These are phyloP conservation scores for Eupithecia vulgata DNA, from an alignment of 2,888 invertebrate species.

Conservation along the genomic window DNA sequence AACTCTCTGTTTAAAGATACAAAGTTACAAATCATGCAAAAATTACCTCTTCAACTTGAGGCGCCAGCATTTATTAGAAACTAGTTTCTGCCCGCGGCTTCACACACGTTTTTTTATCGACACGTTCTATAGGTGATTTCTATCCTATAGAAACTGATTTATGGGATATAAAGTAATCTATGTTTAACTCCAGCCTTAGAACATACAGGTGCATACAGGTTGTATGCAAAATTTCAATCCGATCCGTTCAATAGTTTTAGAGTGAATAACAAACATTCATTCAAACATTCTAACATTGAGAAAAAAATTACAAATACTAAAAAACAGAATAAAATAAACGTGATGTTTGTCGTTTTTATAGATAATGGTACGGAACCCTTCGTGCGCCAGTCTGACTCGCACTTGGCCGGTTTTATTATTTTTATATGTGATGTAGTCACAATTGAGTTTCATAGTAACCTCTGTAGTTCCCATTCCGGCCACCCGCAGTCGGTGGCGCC, in stretches of 20 bases:
- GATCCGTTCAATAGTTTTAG: background rate
- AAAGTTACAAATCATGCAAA: constrained; percentile 11
- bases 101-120: background rate
- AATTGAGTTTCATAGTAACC: background rate
- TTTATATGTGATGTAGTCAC: no score
- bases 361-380: no score
- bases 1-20: constrained; percentile 13
- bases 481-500: background rate
- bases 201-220: no score
- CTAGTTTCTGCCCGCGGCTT: background rate
- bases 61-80: background rate
- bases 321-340: no score
- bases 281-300: no score
- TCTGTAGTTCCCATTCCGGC: background rate
- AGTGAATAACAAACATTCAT: background rate
- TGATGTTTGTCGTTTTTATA: no score
- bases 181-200: background rate
- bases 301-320: no score
- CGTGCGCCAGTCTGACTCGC: no score
- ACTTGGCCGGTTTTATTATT: no score
- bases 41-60: background rate
- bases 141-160: no score
- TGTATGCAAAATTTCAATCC: no score
- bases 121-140: no score
- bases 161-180: background rate